Evolutionary conservation across 2,113 vertebrate species (phyloP), one percentile per base, ranked within the genome.

Genomic region (Nothocercus nigrocapillus): DNA sequence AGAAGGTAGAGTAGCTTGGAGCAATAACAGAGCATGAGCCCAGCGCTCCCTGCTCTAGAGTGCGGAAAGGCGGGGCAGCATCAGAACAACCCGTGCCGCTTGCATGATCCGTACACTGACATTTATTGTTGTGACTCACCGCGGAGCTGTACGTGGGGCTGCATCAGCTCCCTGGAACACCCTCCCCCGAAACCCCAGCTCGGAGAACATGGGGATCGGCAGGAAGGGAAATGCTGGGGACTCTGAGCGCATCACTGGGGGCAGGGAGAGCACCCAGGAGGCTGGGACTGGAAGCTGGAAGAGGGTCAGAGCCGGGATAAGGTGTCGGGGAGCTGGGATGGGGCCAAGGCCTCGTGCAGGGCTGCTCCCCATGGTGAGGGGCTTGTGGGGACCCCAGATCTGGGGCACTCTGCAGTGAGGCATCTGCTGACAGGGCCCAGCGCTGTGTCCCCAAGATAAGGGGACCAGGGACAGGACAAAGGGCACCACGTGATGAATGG

Each of bases 121-220:
- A 24, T 51, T 19, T 5, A 25, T 5, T 12, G 64, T 11, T 0
- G 4, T 11, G 1, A 70, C 40, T 62, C 53, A 42, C 58, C 32
- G 45, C 0, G 0, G 38, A 38, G 44, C 40, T 10, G 59, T 1
- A 7, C 53, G 5, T 34, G 59, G 83, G 75, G 13, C 51, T 56
- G 42, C 1, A 15, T 56, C 73, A 74, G 68, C 34, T 68, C 18
- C 58, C 36, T 81, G 30, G 5, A 5, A 44, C 58, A n/a, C 68
- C 17, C 22, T 49, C 73, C 30, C 82, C 68, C 79, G 32, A 27
- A 78, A 17, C 19, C 44, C 27, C 2, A 7, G n/a, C 6, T 19
- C 30, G 44, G 15, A 77, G 7, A 18, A 44, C 36, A 79, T 61
- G 14, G 64, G 28, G 28, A 18, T 21, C 54, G 6, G 20, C 28